phyloP scores from a whole-genome alignment of 2,888 invertebrate species.

The Diarsia rubi region DNA sequence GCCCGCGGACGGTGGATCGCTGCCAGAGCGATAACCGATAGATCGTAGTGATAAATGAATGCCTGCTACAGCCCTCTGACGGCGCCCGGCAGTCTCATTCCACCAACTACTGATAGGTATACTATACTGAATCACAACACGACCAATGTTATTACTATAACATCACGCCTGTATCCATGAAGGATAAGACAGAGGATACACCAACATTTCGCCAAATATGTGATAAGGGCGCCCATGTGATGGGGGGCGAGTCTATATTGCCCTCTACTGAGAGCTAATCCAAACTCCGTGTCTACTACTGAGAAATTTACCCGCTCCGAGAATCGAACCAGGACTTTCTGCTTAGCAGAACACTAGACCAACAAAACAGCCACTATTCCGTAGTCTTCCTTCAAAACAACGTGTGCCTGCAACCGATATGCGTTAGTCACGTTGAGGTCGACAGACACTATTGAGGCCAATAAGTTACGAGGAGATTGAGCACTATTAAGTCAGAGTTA shows the following conservation, averaged over 20 bases:
- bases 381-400: conserved; percentile 23
- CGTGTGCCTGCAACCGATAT: background rate
- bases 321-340: background rate
- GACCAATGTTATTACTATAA: conserved; percentile 18
- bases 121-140: conserved; percentile 29
- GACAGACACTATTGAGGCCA: conserved; percentile 46
- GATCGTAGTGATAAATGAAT: conserved; percentile 75
- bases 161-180: too few species aligned
- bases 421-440: conserved; percentile 31
- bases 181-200: too few species aligned
- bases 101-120: conserved; percentile 43
- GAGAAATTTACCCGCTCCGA: too few species aligned
- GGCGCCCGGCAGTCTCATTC: conserved; percentile 80
- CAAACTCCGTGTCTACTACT: too few species aligned
- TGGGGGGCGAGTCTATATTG: too few species aligned
- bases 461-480: conserved; percentile 43
- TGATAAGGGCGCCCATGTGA: too few species aligned
- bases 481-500: conserved; percentile 41
- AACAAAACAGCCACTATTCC: background rate
- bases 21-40: conserved; percentile 75
- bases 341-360: background rate
- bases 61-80: conserved; percentile 61
- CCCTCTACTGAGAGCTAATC: too few species aligned
- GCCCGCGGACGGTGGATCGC: conserved; percentile 63
- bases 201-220: too few species aligned